A percentile compares a stretch with the other conserved stretches of the same genome.
phyloP scores from a whole-genome alignment of 2,888 invertebrate genomes.

The Diabrotica balteata region DNA sequence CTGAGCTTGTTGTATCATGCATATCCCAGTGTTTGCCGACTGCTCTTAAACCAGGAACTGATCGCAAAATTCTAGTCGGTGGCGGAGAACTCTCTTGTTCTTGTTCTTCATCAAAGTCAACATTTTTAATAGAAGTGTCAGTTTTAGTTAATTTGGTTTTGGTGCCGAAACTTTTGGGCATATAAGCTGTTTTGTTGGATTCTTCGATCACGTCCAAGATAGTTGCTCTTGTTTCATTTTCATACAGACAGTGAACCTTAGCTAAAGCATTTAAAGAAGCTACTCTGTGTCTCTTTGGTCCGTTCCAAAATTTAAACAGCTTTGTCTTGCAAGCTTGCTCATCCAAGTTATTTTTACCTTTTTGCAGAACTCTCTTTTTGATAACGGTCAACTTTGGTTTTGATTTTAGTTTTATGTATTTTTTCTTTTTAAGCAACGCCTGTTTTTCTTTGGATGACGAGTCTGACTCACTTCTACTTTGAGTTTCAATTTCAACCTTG shows the following conservation, averaged over 20 bases:
- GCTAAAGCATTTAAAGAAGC: slow-evolving; percentile 89
- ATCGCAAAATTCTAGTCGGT: slow-evolving; percentile 69
- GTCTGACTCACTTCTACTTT: slow-evolving; percentile 30
- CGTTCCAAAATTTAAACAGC: slow-evolving; percentile 72
- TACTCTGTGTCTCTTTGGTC: slow-evolving; percentile 83
- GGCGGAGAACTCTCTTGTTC: slow-evolving; percentile 22
- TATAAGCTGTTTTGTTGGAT: slow-evolving; percentile 26
- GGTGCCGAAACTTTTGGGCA: slow-evolving; percentile 21
- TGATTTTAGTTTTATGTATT: slow-evolving; percentile 35
- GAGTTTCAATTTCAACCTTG: slow-evolving; percentile 48
- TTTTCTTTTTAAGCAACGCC: slow-evolving; percentile 13
- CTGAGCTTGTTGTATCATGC: slow-evolving; percentile 71
- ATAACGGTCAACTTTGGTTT: slow-evolving; percentile 42
- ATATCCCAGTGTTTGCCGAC: slow-evolving; percentile 87
- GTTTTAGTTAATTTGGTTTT: slow-evolving; percentile 19
- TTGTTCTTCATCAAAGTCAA: slow-evolving; percentile 30
- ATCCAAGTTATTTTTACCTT: slow-evolving; percentile 29
- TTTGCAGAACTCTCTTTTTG: slow-evolving; percentile 38
- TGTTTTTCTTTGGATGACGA: slow-evolving; percentile 25
- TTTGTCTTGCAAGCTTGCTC: slow-evolving; percentile 42
- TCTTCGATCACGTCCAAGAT: slow-evolving; percentile 60
- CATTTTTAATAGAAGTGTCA: slow-evolving; percentile 35
- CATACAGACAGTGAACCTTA: slow-evolving; percentile 90
- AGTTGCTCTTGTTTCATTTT: slow-evolving; percentile 82
- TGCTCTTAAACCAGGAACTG: slow-evolving; percentile 77